Base-by-base conservation (phyloP, 2,797 vertebrate species). In the Rhodeus uyekii region DNA sequence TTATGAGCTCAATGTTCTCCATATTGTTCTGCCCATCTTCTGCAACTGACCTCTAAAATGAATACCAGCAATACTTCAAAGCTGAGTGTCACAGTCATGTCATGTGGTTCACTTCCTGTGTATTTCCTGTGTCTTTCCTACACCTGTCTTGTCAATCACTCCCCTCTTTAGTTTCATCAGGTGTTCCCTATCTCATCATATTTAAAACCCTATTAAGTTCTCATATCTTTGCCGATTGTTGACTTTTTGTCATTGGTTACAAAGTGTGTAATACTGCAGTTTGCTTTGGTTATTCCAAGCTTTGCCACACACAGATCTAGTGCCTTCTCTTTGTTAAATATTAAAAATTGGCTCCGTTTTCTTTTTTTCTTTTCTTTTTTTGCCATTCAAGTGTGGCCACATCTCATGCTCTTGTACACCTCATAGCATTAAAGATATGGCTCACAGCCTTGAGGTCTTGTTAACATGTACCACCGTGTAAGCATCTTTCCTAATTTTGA, bases 361-460 rank as follows among this genome's bases (percentile, higher is more conserved):
- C n/a, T n/a, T n/a, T n/a, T n/a, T n/a, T n/a, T n/a, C n/a, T n/a
- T n/a, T n/a, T n/a, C n/a, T n/a, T 32, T 34, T 34, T 34, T 50
- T 50, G 44, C 5, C 29, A 72, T 34, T 50, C 27, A 48, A 50
- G 69, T 72, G 69, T 72, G 29, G 29, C 69, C 44, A 50, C 5
- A 72, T 10, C 46, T 72, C 68, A 50, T 72, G 68, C 44, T 71
- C 68, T 13, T 72, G 44, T 72, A 19, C 44, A 50, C 34, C 44
- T 19, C 10, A 22, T 34, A 27, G n/a, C 29, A 50, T 72, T 50
- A n/a, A 34, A 50, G 32, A n/a, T 71, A 24, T 2, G 8, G 24
- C 24, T 58, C 9, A 8, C 19, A 24, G 39, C 24, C 74, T 46
- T n/a, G 58, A 29, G 38, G 27, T 14, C 74, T 63, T 16, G 39